Evolutionary conservation across 2,888 invertebrate genomes (phyloP), one percentile per base, ranked within the genome.

Genomic region (Dynastes grantii): DNA sequence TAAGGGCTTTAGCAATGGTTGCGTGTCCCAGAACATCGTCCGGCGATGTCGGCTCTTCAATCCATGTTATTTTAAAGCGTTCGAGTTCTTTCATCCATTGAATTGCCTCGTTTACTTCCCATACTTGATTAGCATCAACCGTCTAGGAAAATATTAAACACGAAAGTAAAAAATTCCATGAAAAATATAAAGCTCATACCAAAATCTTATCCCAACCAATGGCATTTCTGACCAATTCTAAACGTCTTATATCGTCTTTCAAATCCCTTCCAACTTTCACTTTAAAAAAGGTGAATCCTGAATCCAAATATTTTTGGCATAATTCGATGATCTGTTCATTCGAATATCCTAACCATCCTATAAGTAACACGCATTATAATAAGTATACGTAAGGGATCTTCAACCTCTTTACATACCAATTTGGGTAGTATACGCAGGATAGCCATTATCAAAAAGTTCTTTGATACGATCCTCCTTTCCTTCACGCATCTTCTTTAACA

Each of bases 21-120:
- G 94, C 94, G 87, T 97, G 97, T 0, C 97, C 97, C n/a, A 96
- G 88, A 2, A 97, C 90, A 86, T 98, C 98, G 87, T 98, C 97
- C 0, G 97, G 97, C 2, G 95, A 95, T 0, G 97, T 98, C 0
- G 97, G 97, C 86, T 98, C 97, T 88, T 98, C 97, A 78, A 98
- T 97, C 97, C 97, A 98, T 76, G 93, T 87, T 2, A 94, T 93
- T 83, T 94, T 94, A 85, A 94, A 93, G 58, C 93, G 91, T 0
- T 94, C 92, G 78, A 97, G 88, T 76, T 93, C 89, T 86, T 93
- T 93, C 94, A 96, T 95, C 96, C 97, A 97, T 11, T 93, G 92
- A 78, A 97, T 95, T 0, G 97, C 95, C 88, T 96, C 93, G 77
- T 92, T 89, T 2, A 97, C 95, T 84, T 95, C 95, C 97, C 97